Evolutionary conservation across 37 sponge, comb jelly and placozoan species (phyloP), one percentile per base, ranked within the genome.

Genomic region (Spongia lamella): DNA sequence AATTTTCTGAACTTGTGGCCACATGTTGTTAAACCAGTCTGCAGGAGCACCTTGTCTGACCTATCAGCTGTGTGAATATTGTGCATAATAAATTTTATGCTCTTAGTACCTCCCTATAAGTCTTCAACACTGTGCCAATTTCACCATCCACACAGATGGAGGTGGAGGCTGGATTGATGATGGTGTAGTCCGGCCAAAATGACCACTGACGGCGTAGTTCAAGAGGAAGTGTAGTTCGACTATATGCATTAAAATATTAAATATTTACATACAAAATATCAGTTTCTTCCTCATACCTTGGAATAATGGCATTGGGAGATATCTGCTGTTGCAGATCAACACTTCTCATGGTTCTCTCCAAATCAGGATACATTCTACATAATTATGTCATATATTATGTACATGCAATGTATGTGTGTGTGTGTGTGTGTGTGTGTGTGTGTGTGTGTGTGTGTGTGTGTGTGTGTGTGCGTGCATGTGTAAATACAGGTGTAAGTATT

Each of bases 131-230:
- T 22, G 55, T 50, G 26, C 72, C 72, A n/a, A 70, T 70, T 13
- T 70, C 72, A 51, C 72, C 72, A 70, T 70, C 72, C 26, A 70
- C 72, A 29, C 72, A 70, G 7, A 70, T 49, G 53, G 72, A 54
- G 7, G 72, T 70, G 22, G 55, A 49, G 56, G 54, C 72, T 29
- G 24, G 55, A 29, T 31, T 50, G 16, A 47, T 16, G 54, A 25
- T 31, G 25, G 68, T 66, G 36, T 70, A 70, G 51, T 70, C 31
- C 6, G 72, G 72, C 72, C 72, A 70, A 26, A 70, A 70, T 50
- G 55, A 49, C 72, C 72, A 70, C 56, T 70, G 72, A 11, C 55
- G 72, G 37, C 72, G 72, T 31, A 70, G 22, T 13, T 49, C 55
- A 50, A 70, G 56, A 31, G 72, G 72, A 47, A 70, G 53, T 11